Conservation (phyloP, 2,797 vertebrate genomes). For the Lepus townsendii region DNA sequence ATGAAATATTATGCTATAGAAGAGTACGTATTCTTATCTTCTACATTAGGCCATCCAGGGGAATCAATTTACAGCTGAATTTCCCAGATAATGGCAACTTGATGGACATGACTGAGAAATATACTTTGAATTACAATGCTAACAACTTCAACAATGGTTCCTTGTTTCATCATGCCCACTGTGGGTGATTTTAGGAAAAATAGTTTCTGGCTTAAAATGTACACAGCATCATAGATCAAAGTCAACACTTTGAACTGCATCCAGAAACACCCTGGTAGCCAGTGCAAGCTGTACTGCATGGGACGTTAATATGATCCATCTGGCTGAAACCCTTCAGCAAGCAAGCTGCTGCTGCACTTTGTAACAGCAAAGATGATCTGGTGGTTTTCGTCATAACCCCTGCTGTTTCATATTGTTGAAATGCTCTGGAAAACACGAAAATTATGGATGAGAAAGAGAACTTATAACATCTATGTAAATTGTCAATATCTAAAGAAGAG, state of each 20-base stretch:
- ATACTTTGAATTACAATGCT: constrained; percentile 60
- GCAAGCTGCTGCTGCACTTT: not conserved
- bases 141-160: constrained; percentile 33
- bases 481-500: not conserved
- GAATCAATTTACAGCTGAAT: not conserved
- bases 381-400: not conserved
- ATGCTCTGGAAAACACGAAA: constrained; percentile 7
- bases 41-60: not conserved
- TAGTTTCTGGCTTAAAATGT: constrained; percentile 80
- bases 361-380: not conserved
- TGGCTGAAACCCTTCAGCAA: constrained; percentile 59
- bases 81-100: constrained; percentile 12
- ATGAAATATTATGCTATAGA: not conserved
- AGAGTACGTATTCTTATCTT: not conserved
- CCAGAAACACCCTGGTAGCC: constrained; percentile 79
- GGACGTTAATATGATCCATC: constrained; percentile 78
- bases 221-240: constrained; percentile 81
- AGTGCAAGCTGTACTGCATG: not conserved
- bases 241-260: constrained; percentile 71
- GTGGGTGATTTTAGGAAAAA: constrained; percentile 78
- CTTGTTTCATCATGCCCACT: constrained; percentile 72
- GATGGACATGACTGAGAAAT: not conserved
- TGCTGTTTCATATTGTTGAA: not conserved
- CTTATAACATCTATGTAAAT: not conserved
- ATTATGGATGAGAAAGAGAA: not conserved